A percentile compares a stretch with the other conserved stretches of the same genome.
Conservation (phyloP, 2,888 invertebrate species). For the Girardia tigrina region DNA sequence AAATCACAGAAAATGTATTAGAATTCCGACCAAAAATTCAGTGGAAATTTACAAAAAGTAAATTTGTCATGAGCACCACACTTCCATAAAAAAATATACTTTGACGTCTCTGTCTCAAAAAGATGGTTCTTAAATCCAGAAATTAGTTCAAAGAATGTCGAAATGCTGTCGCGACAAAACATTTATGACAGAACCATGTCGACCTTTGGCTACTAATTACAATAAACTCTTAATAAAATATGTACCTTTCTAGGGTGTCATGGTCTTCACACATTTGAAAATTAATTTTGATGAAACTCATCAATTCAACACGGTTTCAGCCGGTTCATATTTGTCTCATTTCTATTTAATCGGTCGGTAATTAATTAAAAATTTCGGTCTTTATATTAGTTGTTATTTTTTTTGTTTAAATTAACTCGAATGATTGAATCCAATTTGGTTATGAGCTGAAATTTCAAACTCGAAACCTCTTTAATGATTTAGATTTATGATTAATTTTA, state of each 20-base stretch:
- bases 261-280: background rate
- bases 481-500: slow-evolving; percentile 20
- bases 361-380: background rate
- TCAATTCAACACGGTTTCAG: background rate
- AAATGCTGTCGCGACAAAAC: background rate
- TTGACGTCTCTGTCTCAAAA: too few species aligned
- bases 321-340: too few species aligned
- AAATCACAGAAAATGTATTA: too few species aligned
- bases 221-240: background rate
- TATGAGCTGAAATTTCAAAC: background rate
- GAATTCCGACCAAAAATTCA: too few species aligned
- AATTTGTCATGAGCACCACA: too few species aligned
- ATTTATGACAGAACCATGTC: background rate
- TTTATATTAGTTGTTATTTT: background rate
- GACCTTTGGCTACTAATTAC: background rate
- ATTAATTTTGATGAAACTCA: background rate
- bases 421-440: background rate
- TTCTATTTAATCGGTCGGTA: background rate
- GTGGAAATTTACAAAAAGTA: too few species aligned
- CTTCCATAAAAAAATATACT: too few species aligned
- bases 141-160: background rate
- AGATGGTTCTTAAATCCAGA: slow-evolving; percentile 9
- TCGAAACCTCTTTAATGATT: background rate
- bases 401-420: too few species aligned
- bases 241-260: background rate